These are phyloP conservation scores for Halcyon badia DNA, from an alignment of 2,797 vertebrate species.

Conservation along the genomic window DNA sequence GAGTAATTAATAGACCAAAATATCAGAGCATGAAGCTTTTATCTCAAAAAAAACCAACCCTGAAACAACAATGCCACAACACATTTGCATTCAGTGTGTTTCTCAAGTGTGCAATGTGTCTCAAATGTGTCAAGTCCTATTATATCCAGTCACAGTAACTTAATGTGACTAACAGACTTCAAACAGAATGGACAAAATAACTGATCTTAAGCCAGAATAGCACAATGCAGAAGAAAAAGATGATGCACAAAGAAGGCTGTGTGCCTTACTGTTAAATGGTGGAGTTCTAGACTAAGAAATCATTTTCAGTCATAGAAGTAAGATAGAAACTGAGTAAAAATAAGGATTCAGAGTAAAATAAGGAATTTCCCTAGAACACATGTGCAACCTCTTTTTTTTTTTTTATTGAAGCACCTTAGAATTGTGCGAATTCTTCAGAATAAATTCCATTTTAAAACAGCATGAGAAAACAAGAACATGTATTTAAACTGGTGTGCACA, in stretches of 20 bases:
- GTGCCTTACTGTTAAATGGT: fast-evolving
- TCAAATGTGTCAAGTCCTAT: background rate
- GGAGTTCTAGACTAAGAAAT: background rate
- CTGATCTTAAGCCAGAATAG: background rate
- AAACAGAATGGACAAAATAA: background rate
- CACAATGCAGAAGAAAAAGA: background rate
- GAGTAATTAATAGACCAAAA: conserved; percentile 11
- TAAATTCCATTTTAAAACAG: background rate
- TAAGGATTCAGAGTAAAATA: background rate
- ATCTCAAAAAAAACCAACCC: background rate
- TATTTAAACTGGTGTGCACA: background rate
- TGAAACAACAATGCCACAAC: background rate
- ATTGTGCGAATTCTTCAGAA: background rate
- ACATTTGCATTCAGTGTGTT: background rate
- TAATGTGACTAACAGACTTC: background rate
- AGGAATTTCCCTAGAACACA: background rate
- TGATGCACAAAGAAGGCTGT: background rate
- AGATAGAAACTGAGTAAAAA: background rate
- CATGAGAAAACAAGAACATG: background rate
- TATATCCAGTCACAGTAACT: background rate
- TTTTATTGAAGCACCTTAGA: background rate
- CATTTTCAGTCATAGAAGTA: background rate
- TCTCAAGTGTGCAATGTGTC: background rate
- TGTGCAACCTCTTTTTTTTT: background rate
- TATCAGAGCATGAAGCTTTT: background rate